These are phyloP conservation scores for Lycaon pictus DNA, from an alignment of 2,113 vertebrate species.

Conservation along the genomic window DNA sequence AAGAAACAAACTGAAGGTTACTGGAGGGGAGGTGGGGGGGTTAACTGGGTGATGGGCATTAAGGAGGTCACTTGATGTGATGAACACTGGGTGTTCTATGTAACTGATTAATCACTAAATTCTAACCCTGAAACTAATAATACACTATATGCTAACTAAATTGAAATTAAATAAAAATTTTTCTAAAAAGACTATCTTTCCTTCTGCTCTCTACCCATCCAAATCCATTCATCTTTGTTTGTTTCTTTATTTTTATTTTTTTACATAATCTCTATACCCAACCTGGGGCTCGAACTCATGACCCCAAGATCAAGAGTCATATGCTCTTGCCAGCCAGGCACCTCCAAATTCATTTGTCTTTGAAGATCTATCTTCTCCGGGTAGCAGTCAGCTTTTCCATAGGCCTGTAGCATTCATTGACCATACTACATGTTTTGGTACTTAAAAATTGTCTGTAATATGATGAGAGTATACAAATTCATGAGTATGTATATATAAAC, in stretches of 20 bases:
- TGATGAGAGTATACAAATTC: not conserved
- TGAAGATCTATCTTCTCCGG: not conserved
- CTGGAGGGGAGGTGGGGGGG: not conserved
- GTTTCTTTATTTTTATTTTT: not conserved
- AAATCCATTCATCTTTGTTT: not conserved
- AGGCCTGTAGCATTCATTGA: not conserved
- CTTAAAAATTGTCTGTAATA: not conserved
- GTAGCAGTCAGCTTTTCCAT: not conserved
- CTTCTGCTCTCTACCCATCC: not conserved
- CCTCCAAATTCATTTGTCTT: not conserved
- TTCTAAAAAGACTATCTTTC: not conserved
- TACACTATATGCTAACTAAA: not conserved
- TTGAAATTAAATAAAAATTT: not conserved
- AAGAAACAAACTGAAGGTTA: not conserved
- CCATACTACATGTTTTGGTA: not conserved
- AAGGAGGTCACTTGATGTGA: not conserved
- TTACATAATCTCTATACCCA: not conserved
- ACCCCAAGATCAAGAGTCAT: not conserved
- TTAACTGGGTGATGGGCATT: not conserved
- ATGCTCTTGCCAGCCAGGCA: not conserved
- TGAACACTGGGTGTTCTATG: not conserved
- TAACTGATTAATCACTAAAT: not conserved
- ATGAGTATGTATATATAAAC: not conserved
- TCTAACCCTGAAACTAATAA: not conserved
- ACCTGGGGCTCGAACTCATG: not conserved